Evolutionary conservation across 2,113 vertebrate genomes (phyloP).

Genomic region (Phalacrocorax pelagicus): DNA sequence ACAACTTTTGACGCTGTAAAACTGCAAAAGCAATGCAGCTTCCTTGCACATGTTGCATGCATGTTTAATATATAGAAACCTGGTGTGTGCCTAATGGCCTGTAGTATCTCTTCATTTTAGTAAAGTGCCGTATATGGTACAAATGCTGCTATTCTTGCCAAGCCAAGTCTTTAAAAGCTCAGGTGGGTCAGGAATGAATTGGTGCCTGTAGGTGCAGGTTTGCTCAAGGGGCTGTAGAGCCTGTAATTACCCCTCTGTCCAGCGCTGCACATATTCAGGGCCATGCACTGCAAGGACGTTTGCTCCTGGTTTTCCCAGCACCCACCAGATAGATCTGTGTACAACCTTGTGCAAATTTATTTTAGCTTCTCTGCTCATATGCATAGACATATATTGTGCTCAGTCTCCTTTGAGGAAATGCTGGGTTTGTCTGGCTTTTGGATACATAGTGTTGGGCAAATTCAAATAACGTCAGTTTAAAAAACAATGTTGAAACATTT

Average conservation of each 20-base stretch:
- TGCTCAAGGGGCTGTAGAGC: neutral
- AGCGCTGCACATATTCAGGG: neutral
- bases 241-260: neutral
- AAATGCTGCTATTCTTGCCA: neutral
- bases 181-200: neutral
- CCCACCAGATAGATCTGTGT: neutral
- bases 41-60: neutral
- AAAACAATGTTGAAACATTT: neutral
- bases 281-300: neutral
- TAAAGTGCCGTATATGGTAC: rapidly evolving
- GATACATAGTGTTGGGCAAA: neutral
- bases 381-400: neutral
- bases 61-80: neutral
- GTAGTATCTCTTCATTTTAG: neutral
- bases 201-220: neutral
- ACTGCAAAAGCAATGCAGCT: neutral
- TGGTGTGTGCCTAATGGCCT: neutral
- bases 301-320: neutral
- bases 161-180: neutral
- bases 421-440: neutral
- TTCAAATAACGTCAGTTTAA: neutral
- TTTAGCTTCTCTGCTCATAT: neutral
- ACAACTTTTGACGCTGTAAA: neutral
- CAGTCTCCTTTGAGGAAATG: neutral
- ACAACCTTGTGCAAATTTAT: neutral